These are phyloP conservation scores for Mactra quadrangularis DNA, from an alignment of 1,140 invertebrate genomes.

Conservation along the genomic window DNA sequence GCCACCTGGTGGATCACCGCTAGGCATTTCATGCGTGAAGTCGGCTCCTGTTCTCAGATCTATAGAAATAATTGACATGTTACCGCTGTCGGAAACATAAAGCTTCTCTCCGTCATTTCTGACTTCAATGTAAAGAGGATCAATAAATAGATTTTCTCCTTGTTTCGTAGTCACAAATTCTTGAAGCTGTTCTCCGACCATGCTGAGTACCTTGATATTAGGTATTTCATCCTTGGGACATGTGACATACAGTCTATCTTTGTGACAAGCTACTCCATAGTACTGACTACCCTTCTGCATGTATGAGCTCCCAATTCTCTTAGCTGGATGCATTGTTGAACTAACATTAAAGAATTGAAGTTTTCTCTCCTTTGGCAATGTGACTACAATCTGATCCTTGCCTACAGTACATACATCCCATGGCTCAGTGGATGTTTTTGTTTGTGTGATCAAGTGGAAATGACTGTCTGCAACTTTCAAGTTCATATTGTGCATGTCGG, in stretches of 20 bases:
- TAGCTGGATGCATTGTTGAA: slow-evolving; percentile 38
- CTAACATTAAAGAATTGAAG: slow-evolving; percentile 53
- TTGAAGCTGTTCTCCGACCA: slow-evolving; percentile 32
- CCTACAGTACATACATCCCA: slow-evolving; percentile 43
- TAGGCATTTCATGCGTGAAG: neutral
- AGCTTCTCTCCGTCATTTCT: slow-evolving; percentile 38
- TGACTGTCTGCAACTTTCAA: slow-evolving; percentile 41
- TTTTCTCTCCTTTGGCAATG: slow-evolving; percentile 44
- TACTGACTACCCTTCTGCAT: slow-evolving; percentile 47
- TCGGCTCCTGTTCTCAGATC: slow-evolving; percentile 9
- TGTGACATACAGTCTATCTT: slow-evolving; percentile 48
- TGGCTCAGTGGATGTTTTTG: slow-evolving; percentile 50
- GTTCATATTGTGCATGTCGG: slow-evolving; percentile 54
- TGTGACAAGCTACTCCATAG: slow-evolving; percentile 41
- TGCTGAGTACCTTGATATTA: slow-evolving; percentile 46
- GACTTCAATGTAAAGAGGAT: slow-evolving; percentile 52
- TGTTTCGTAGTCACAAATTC: slow-evolving; percentile 24
- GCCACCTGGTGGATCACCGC: slow-evolving; percentile 32
- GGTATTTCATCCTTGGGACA: slow-evolving; percentile 52
- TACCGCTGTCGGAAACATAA: slow-evolving; percentile 56
- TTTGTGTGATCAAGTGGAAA: slow-evolving; percentile 50
- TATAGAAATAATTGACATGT: slow-evolving; percentile 40
- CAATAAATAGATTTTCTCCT: slow-evolving; percentile 46
- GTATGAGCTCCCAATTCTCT: slow-evolving; percentile 33
- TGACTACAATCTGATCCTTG: slow-evolving; percentile 33